Conservation (phyloP, 2,888 invertebrate species). For the Lissocephala sabroskyi region DNA sequence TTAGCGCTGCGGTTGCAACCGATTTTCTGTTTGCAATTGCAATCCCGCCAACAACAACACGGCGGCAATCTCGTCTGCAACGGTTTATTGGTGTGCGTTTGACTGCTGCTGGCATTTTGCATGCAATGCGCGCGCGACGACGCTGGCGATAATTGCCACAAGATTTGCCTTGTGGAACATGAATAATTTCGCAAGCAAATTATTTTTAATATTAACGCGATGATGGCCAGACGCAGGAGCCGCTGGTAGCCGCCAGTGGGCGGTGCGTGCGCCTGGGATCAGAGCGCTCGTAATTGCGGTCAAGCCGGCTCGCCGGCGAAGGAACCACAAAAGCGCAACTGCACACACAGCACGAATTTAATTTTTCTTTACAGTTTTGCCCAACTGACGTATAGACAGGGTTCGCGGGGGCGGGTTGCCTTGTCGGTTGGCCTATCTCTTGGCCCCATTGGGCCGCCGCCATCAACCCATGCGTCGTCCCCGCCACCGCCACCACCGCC, state of each 20-base stretch:
- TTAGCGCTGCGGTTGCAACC: constrained; percentile 54
- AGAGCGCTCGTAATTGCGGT: constrained; percentile 13
- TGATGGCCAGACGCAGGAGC: constrained; percentile 4
- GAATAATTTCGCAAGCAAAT: constrained; percentile 60
- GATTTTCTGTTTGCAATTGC: constrained; percentile 56
- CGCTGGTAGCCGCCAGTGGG: constrained; percentile 8
- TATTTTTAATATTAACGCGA: constrained; percentile 57
- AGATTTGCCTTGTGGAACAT: constrained; percentile 56
- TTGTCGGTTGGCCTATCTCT: neutral
- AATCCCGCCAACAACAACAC: constrained; percentile 14
- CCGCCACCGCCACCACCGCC: no score
- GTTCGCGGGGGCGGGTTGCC: neutral
- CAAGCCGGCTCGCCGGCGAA: constrained; percentile 8
- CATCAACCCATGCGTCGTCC: no score
- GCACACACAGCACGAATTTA: constrained; percentile 30
- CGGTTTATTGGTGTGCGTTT: constrained; percentile 9
- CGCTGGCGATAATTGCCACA: constrained; percentile 52
- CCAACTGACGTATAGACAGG: no score
- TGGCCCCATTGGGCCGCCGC: neutral
- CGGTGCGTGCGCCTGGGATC: constrained; percentile 13
- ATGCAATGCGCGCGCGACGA: constrained; percentile 25
- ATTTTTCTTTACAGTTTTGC: constrained; percentile 28
- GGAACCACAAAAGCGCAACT: constrained; percentile 1
- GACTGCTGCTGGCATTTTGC: constrained; percentile 19
- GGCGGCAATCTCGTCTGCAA: constrained; percentile 4